phyloP scores from a whole-genome alignment of 92 coral and sea anemone species.

The Epizoanthus rinbou region DNA sequence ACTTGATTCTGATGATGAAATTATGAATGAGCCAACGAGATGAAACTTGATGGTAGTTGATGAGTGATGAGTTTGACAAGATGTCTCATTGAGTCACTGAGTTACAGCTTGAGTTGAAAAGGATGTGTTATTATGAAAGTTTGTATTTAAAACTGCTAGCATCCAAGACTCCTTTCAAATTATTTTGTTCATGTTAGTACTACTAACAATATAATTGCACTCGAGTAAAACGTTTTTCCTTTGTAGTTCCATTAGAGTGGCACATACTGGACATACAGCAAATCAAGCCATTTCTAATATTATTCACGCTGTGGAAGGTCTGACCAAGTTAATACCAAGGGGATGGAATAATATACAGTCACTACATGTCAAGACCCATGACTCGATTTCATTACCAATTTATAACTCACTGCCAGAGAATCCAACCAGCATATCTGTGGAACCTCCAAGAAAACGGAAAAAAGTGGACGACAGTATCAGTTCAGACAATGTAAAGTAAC shows the following conservation, averaged over 20 bases:
- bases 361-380: conserved; percentile 82
- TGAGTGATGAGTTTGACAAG: neutral
- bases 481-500: neutral
- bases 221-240: neutral
- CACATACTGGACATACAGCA: conserved; percentile 86
- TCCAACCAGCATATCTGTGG: conserved; percentile 55
- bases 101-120: no score
- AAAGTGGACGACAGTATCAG: conserved; percentile 31
- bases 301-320: conserved; percentile 63
- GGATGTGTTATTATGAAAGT: no score
- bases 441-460: conserved; percentile 62
- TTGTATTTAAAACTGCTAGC: no score
- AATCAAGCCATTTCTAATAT: conserved; percentile 80
- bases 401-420: conserved; percentile 85
- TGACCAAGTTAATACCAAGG: conserved; percentile 84
- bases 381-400: conserved; percentile 93
- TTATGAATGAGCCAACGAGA: neutral
- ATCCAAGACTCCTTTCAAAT: no score
- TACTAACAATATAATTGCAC: neutral
- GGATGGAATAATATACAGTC: conserved; percentile 97
- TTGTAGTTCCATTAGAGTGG: conserved; percentile 84
- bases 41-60: neutral
- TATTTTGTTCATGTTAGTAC: no score
- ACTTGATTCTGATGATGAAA: neutral
- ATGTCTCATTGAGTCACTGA: neutral